Percentiles rank a stretch among this genome's conserved stretches.
These are phyloP conservation scores for Chrysolina haemoptera DNA, from an alignment of 2,888 invertebrate genomes.

Conservation along the genomic window DNA sequence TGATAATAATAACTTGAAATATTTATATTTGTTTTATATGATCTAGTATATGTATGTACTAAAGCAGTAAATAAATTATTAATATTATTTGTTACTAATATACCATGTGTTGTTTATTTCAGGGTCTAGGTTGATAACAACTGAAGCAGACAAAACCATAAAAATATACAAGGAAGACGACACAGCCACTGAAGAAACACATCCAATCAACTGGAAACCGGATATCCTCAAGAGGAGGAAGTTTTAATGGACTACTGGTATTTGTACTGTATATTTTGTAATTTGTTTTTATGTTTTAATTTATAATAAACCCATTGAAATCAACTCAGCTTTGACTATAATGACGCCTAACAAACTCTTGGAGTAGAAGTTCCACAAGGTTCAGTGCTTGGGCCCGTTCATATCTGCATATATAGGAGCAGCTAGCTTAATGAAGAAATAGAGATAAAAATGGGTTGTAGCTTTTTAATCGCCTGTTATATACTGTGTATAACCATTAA, in stretches of 20 bases:
- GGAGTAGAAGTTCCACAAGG: not conserved
- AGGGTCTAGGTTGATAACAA: constrained; percentile 93
- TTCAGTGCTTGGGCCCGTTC: not conserved
- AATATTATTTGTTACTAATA: too few relatives aligned
- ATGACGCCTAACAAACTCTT: too few relatives aligned
- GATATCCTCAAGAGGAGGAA: constrained; percentile 94
- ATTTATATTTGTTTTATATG: too few relatives aligned
- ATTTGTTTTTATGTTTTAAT: not conserved
- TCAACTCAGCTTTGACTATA: not conserved
- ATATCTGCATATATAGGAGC: not conserved
- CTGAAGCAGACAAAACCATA: constrained; percentile 99
- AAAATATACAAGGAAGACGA: constrained; percentile 99
- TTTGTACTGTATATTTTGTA: not conserved
- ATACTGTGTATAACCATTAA: not conserved
- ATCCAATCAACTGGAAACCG: constrained; percentile 98
- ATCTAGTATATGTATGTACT: too few relatives aligned
- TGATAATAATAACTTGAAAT: too few relatives aligned
- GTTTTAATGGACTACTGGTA: constrained; percentile 75
- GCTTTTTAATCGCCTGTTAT: not conserved
- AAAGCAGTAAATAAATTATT: not conserved
- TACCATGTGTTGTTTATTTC: too few relatives aligned
- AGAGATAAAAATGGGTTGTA: not conserved
- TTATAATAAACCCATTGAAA: not conserved
- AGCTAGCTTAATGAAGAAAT: not conserved
- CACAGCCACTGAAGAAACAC: constrained; percentile 93